Evolutionary conservation across 2,113 vertebrate genomes (phyloP).

Genomic region (Thunnus maccoyii): DNA sequence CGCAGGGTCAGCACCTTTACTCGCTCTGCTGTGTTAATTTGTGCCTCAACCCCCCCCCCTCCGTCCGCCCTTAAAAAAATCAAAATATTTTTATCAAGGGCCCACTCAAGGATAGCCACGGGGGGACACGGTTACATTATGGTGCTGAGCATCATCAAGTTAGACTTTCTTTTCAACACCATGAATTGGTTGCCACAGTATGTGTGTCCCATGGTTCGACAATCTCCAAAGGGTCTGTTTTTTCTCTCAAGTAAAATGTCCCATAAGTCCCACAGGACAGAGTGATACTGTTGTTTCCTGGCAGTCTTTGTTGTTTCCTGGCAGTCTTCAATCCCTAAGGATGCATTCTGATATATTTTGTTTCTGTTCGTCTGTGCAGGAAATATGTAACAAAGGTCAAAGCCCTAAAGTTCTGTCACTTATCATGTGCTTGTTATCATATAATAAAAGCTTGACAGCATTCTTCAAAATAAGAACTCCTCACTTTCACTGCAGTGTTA

Average conservation of each 20-base stretch:
- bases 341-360: conserved; percentile 29
- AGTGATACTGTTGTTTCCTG: conserved; percentile 25
- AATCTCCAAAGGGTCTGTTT: conserved; percentile 33
- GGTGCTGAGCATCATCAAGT: too few relatives aligned
- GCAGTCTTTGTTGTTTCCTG: conserved; percentile 26
- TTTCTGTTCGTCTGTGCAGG: conserved; percentile 19
- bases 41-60: too few relatives aligned
- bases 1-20: too few relatives aligned
- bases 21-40: too few relatives aligned
- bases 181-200: background rate
- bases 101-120: too few relatives aligned
- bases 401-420: conserved; percentile 10
- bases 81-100: too few relatives aligned
- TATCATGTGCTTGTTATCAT: conserved; percentile 34
- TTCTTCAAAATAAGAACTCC: conserved; percentile 17
- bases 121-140: too few relatives aligned
- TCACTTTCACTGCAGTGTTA: background rate
- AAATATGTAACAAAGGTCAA: conserved; percentile 48
- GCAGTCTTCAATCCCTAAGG: conserved; percentile 12
- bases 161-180: background rate
- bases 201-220: conserved; percentile 16
- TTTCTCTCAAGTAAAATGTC: conserved; percentile 22
- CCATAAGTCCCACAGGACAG: conserved; percentile 46
- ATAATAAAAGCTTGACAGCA: conserved; percentile 28
- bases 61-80: too few relatives aligned